phyloP scores from a whole-genome alignment of 2,113 vertebrate genomes.

The Pomatostomus ruficeps region DNA sequence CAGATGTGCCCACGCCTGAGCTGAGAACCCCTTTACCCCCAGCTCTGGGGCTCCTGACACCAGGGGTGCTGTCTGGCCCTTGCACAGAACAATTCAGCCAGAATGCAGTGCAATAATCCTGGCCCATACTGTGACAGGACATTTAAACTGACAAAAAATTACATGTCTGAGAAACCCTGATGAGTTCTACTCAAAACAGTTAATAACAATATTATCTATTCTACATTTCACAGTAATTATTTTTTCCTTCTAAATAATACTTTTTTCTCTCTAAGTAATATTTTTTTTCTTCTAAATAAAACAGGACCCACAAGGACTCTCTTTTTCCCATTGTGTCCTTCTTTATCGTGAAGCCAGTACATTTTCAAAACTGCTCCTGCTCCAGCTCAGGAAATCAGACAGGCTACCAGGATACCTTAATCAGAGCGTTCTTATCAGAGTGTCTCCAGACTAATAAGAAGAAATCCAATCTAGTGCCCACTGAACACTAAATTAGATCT shows the following conservation, averaged over 20 bases:
- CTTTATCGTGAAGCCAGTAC: not conserved
- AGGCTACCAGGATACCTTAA: slow-evolving; percentile 54
- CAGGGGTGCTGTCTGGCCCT: not conserved
- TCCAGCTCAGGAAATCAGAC: slow-evolving; percentile 56
- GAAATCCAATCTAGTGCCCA: slow-evolving; percentile 67
- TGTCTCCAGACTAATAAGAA: slow-evolving; percentile 68
- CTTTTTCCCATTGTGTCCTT: not conserved
- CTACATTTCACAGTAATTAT: not conserved
- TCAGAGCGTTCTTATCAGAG: slow-evolving; percentile 62
- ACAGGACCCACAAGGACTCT: not conserved
- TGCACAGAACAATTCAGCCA: not conserved
- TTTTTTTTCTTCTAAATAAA: not conserved
- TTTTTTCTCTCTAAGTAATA: not conserved
- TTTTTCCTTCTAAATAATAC: not conserved
- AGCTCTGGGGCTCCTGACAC: not conserved
- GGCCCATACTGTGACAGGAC: not conserved
- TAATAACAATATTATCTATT: not conserved
- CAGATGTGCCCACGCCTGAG: not conserved
- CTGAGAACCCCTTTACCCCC: not conserved
- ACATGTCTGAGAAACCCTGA: not conserved
- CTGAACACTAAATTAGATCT: slow-evolving; percentile 63
- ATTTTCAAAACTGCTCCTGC: not conserved
- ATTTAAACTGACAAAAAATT: not conserved
- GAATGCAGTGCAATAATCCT: not conserved
- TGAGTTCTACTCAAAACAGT: not conserved